Evolutionary conservation across 2,797 vertebrate species (phyloP).

Genomic region (Sphaeramia orbicularis): DNA sequence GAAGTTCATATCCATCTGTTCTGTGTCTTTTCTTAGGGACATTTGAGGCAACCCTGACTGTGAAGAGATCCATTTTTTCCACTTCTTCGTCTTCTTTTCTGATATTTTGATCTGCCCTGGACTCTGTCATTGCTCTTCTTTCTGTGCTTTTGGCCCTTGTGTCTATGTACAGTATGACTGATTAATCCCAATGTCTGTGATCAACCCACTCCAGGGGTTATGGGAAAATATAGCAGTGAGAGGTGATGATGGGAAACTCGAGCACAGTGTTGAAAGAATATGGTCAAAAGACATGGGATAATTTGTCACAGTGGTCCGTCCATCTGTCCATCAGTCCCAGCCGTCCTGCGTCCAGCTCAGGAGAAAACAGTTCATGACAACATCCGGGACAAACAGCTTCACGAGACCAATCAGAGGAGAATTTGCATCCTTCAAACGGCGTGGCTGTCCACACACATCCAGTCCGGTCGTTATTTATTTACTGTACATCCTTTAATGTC

Average conservation of each 20-base stretch:
- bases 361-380: slow-evolving; percentile 39
- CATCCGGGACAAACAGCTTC: slow-evolving; percentile 49
- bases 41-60: slow-evolving; percentile 32
- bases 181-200: slow-evolving; percentile 34
- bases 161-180: slow-evolving; percentile 60
- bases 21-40: slow-evolving; percentile 18
- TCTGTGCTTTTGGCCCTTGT: slow-evolving; percentile 11
- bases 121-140: slow-evolving; percentile 27
- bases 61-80: slow-evolving; percentile 29
- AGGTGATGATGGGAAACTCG: slow-evolving; percentile 49
- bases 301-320: slow-evolving; percentile 77
- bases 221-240: slow-evolving; percentile 27
- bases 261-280: slow-evolving; percentile 64
- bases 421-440: slow-evolving; percentile 52
- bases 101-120: not conserved
- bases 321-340: slow-evolving; percentile 38
- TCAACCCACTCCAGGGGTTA: slow-evolving; percentile 23
- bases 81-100: not conserved
- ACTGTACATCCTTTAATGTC: slow-evolving; percentile 31
- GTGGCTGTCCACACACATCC: slow-evolving; percentile 31
- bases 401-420: slow-evolving; percentile 53
- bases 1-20: slow-evolving; percentile 13
- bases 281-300: slow-evolving; percentile 44
- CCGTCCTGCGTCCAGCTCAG: slow-evolving; percentile 44
- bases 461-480: slow-evolving; percentile 59